Percentiles rank a stretch among this genome's conserved stretches.
phyloP scores from a whole-genome alignment of 1,140 invertebrate species.

The Drosophila ogumai region DNA sequence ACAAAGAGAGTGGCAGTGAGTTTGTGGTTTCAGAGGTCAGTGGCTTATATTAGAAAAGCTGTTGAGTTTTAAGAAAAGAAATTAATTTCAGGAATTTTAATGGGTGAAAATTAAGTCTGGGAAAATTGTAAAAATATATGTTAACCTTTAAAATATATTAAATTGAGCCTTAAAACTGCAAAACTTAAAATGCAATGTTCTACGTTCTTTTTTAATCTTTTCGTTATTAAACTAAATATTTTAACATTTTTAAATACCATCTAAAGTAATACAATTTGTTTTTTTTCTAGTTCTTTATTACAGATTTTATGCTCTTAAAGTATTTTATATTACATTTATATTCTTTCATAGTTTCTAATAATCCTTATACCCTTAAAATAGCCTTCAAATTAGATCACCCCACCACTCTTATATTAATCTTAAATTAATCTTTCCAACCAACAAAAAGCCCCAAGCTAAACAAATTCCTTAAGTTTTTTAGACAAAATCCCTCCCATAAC shows the following conservation, averaged over 20 bases:
- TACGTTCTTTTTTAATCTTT: too few relatives aligned
- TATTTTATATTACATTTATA: neutral
- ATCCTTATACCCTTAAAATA: neutral
- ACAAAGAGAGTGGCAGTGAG: neutral
- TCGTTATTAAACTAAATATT: too few relatives aligned
- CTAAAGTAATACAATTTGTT: too few relatives aligned
- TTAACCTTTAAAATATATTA: too few relatives aligned
- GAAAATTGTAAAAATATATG: too few relatives aligned
- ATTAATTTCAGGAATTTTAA: neutral
- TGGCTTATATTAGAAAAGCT: neutral
- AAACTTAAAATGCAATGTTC: too few relatives aligned
- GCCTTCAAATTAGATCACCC: neutral
- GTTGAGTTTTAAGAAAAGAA: neutral
- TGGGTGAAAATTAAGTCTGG: too few relatives aligned
- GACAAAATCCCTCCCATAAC: constrained; percentile 22
- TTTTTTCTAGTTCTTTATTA: too few relatives aligned
- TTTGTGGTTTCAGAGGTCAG: constrained; percentile 12
- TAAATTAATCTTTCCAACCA: neutral
- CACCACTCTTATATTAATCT: neutral
- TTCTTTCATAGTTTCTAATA: neutral
- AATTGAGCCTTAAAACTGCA: too few relatives aligned
- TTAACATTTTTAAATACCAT: too few relatives aligned
- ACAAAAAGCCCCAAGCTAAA: constrained; percentile 2
- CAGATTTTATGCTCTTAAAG: too few relatives aligned
- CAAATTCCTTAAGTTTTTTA: constrained; percentile 16